Conservation (phyloP, 2,797 vertebrate species). For the Anguilla pacifica region DNA sequence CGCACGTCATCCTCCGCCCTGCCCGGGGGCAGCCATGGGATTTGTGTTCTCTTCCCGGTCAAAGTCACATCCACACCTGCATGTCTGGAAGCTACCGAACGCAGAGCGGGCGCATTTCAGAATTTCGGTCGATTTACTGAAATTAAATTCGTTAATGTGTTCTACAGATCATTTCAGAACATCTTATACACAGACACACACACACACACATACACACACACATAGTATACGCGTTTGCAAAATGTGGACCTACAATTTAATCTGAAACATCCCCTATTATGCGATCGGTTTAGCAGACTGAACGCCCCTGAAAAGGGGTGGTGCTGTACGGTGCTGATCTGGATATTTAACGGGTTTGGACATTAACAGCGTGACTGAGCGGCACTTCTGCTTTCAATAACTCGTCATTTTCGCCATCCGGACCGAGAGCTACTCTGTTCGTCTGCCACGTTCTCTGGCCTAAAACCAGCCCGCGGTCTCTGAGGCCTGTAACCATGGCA, state of each 20-base stretch:
- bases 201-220: neutral
- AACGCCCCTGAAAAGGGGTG: neutral
- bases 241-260: too few relatives aligned
- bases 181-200: neutral
- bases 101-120: too few relatives aligned
- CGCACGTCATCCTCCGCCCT: too few relatives aligned
- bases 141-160: too few relatives aligned
- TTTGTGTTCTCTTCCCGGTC: too few relatives aligned
- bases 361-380: slow-evolving; percentile 70
- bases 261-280: slow-evolving; percentile 30
- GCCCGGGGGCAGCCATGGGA: too few relatives aligned
- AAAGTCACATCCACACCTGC: too few relatives aligned
- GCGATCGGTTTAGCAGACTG: slow-evolving; percentile 23
- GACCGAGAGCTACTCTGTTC: slow-evolving; percentile 79
- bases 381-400: slow-evolving; percentile 73
- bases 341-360: slow-evolving; percentile 67
- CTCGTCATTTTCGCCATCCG: slow-evolving; percentile 80
- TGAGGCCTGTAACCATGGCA: slow-evolving; percentile 97
- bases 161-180: too few relatives aligned
- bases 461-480: slow-evolving; percentile 86
- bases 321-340: slow-evolving; percentile 60
- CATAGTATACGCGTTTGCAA: neutral
- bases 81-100: too few relatives aligned
- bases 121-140: too few relatives aligned
- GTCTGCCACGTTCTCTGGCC: slow-evolving; percentile 86